Percentiles rank a stretch among this genome's conserved stretches.
Evolutionary conservation across 2,888 invertebrate species (phyloP).

Genomic region (Drosophila histrio): DNA sequence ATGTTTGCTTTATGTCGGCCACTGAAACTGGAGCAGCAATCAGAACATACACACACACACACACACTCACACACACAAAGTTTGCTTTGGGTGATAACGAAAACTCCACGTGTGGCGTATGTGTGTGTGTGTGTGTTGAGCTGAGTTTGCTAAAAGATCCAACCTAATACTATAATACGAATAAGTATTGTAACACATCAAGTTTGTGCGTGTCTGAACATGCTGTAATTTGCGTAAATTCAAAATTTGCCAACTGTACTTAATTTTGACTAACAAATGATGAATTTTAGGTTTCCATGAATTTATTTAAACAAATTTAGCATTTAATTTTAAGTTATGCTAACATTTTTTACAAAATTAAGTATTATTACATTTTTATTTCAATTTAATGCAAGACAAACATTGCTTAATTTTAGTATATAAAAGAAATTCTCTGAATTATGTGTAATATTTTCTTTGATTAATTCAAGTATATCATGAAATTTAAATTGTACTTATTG

Average conservation of each 20-base stretch:
- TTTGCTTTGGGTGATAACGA: slow-evolving; percentile 17
- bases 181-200: neutral
- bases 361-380: too few relatives aligned
- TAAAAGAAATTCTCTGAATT: too few relatives aligned
- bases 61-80: neutral
- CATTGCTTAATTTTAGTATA: too few relatives aligned
- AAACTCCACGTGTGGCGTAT: neutral
- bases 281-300: neutral
- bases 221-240: neutral
- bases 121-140: neutral
- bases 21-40: slow-evolving; percentile 61
- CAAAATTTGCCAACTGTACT: neutral
- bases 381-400: too few relatives aligned
- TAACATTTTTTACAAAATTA: too few relatives aligned
- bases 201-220: neutral
- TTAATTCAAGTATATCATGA: too few relatives aligned
- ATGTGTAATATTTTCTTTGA: too few relatives aligned
- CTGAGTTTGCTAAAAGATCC: slow-evolving; percentile 9
- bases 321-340: too few relatives aligned
- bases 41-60: slow-evolving; percentile 12
- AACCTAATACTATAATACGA: slow-evolving; percentile 6
- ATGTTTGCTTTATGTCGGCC: slow-evolving; percentile 53
- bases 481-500: too few relatives aligned
- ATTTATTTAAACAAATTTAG: too few relatives aligned
- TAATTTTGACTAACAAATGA: neutral